A percentile compares a stretch with the other conserved stretches of the same genome.
phyloP scores from a whole-genome alignment of 2,888 invertebrate species.

The Timema podura region DNA sequence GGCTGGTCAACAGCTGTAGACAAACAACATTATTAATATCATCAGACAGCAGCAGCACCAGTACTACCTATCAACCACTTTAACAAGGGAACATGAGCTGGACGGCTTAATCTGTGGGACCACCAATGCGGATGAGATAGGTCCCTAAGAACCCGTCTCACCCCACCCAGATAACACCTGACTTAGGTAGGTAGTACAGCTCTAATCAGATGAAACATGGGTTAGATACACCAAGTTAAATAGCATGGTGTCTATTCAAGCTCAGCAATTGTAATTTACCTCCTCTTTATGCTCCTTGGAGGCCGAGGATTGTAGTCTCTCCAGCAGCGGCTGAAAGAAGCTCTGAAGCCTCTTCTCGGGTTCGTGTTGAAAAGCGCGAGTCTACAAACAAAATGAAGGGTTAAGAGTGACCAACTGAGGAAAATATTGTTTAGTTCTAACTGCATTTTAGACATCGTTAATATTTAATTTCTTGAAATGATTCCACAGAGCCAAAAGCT shows the following conservation, averaged over 20 bases:
- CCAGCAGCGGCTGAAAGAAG: slow-evolving; percentile 61
- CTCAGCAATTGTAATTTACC: slow-evolving; percentile 43
- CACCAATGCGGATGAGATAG: too few species aligned
- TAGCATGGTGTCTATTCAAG: not conserved
- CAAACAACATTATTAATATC: too few species aligned
- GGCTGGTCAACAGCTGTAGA: slow-evolving; percentile 46
- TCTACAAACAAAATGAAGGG: slow-evolving; percentile 17
- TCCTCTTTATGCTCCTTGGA: slow-evolving; percentile 51
- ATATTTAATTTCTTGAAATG: not conserved
- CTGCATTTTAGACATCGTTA: not conserved
- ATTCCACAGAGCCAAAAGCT: too few species aligned
- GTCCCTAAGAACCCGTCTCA: too few species aligned
- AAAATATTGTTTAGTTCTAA: not conserved
- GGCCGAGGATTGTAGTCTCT: slow-evolving; percentile 55
- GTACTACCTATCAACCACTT: too few species aligned
- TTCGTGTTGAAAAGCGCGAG: slow-evolving; percentile 20
- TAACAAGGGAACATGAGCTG: too few species aligned
- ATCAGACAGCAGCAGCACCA: too few species aligned
- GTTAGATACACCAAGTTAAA: too few species aligned
- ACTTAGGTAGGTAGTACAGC: too few species aligned
- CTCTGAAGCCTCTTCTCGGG: slow-evolving; percentile 38
- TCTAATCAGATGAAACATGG: too few species aligned
- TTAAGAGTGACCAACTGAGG: not conserved
- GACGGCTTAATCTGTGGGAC: too few species aligned
- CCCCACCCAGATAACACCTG: too few species aligned